Percentiles rank a stretch among this genome's conserved stretches.
Evolutionary conservation across 2,113 vertebrate genomes (phyloP).

Genomic region (Chlorocebus sabaeus): DNA sequence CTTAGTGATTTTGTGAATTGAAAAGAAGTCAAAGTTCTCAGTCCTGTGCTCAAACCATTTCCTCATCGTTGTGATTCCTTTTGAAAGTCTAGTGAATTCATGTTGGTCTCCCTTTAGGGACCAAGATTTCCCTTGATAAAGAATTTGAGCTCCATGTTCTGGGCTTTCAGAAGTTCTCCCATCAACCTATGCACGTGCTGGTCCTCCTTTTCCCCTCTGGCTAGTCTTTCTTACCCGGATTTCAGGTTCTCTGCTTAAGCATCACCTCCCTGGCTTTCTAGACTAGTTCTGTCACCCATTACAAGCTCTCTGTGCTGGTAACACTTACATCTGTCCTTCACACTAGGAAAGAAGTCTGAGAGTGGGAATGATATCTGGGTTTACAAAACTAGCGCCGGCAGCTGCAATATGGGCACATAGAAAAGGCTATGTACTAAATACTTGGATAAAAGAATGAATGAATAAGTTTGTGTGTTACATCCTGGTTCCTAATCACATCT

Average conservation of each 20-base stretch:
- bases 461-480: background rate
- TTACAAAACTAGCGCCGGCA: background rate
- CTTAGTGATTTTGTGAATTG: background rate
- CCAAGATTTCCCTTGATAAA: background rate
- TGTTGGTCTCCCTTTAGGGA: background rate
- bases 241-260: background rate
- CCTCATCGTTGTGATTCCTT: background rate
- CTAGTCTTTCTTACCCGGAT: background rate
- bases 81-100: background rate
- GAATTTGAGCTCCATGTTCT: background rate
- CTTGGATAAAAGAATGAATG: background rate
- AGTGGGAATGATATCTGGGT: no score
- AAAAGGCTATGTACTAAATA: no score
- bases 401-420: background rate
- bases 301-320: background rate
- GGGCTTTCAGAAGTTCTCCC: background rate
- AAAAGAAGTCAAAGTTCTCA: background rate
- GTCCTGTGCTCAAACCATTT: background rate
- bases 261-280: background rate
- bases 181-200: fast-evolving
- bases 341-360: background rate
- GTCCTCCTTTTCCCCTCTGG: background rate
- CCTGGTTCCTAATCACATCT: background rate
- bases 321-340: background rate
- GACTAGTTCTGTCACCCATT: background rate